phyloP scores from a whole-genome alignment of 2,113 vertebrate genomes.

The Oncorhynchus kisutch region DNA sequence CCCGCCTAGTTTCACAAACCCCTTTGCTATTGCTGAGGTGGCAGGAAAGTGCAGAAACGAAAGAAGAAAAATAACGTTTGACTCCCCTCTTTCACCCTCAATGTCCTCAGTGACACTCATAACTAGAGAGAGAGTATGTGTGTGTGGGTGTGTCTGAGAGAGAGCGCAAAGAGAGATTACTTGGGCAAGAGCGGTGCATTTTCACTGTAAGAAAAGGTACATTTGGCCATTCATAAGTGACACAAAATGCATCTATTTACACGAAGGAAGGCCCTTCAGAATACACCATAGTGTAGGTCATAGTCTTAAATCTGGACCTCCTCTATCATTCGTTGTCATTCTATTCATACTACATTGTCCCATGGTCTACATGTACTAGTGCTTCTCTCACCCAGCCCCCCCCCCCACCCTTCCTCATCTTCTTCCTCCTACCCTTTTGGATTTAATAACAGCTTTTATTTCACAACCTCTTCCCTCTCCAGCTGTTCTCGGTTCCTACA shows the following conservation, averaged over 20 bases:
- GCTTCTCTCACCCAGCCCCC: background rate
- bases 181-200: background rate
- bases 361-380: no score
- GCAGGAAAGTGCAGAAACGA: constrained; percentile 77
- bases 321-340: background rate
- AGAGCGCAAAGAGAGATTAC: background rate
- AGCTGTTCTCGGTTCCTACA: constrained; percentile 41
- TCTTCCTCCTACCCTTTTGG: constrained; percentile 20
- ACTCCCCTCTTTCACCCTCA: constrained; percentile 26
- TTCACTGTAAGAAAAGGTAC: background rate
- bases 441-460: constrained; percentile 53
- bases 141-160: background rate
- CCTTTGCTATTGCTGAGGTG: constrained; percentile 81
- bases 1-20: constrained; percentile 51
- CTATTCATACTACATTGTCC: no score
- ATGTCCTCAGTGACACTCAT: constrained; percentile 32
- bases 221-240: background rate
- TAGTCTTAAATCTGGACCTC: background rate
- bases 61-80: constrained; percentile 68
- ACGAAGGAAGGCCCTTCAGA: background rate
- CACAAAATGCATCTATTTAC: background rate
- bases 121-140: background rate
- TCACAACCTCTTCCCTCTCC: constrained; percentile 45
- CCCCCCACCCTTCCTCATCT: background rate
- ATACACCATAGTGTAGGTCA: background rate